These are phyloP conservation scores for Charaxes varanes DNA, from an alignment of 1,140 invertebrate genomes.

Conservation along the genomic window DNA sequence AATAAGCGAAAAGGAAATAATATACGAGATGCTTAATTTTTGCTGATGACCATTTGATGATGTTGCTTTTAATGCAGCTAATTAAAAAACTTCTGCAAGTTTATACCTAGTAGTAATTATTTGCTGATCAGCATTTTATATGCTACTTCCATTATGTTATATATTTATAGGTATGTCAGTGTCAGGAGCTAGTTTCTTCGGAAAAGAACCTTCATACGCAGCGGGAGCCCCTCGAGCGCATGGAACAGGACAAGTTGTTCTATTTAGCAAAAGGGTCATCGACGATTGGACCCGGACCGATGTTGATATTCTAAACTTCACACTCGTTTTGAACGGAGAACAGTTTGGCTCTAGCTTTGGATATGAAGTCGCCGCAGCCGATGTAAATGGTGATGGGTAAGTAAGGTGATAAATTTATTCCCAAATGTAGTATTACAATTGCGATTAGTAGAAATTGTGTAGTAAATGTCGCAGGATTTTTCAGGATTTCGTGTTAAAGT, in stretches of 20 bases:
- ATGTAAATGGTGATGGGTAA: slow-evolving; percentile 91
- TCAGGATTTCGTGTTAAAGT: no score
- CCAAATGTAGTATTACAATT: no score
- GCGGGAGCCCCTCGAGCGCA: slow-evolving; percentile 90
- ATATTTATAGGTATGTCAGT: slow-evolving; percentile 90
- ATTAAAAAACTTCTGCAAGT: no score
- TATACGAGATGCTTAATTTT: no score
- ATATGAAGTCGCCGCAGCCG: slow-evolving; percentile 88
- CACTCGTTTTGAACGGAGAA: slow-evolving; percentile 83
- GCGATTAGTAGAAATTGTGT: no score
- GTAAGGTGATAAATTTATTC: slow-evolving; percentile 24
- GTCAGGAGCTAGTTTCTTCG: slow-evolving; percentile 85
- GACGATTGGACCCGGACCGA: slow-evolving; percentile 66
- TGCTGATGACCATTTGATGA: no score
- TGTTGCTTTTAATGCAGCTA: no score
- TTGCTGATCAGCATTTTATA: no score
- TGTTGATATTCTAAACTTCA: slow-evolving; percentile 77
- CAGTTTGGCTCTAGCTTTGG: slow-evolving; percentile 93
- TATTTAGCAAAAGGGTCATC: slow-evolving; percentile 80
- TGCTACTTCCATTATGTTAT: no score
- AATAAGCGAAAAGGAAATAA: no score
- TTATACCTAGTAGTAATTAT: no score
- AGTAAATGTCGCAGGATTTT: no score
- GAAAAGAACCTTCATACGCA: slow-evolving; percentile 79
- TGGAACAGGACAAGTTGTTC: slow-evolving; percentile 89